Evolutionary conservation across 2,888 invertebrate genomes (phyloP), one percentile per base, ranked within the genome.

Genomic region (Pelosia muscerda): DNA sequence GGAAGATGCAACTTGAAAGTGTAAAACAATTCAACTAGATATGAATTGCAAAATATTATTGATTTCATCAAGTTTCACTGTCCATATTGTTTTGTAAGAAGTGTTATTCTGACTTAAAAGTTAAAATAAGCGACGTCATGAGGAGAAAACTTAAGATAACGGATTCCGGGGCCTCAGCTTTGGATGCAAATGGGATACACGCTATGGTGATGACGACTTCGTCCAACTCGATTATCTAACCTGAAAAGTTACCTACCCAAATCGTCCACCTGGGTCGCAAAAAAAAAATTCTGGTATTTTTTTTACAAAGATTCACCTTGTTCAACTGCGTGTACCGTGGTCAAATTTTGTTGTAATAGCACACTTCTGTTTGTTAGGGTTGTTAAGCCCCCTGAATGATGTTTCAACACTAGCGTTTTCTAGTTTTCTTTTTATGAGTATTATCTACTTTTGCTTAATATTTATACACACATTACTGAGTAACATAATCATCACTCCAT

Each of bases 1-100:
- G 69, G 63, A 66, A 66, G 60, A 53, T 63, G 66, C 59, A 63
- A 57, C 56, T 63, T 63, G n/a, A 49, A 23, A 57, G 58, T 59
- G 67, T 22, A 26, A 53, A 59, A 63, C 15, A 63, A 63, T 59
- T 59, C n/a, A 34, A 57, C 55, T 57, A n/a, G 26, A 56, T n/a
- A 60, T 66, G 42, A 57, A 62, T 38, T 61, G 28, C 28, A 25
- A 64, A 42, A 58, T 34, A 23, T 26, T 38, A 22, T 58, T 58
- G 28, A 58, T 34, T 34, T 3, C 57, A 31, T 31, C n/a, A 2
- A 15, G 0, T 58, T 25, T 56, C 19, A 56, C 19, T n/a, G 9
- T 19, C 19, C 23, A 54, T 25, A 25, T 31, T 31, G 1, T 38
- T 38, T 15, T 38, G 38, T 38, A 15, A 38, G 38, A 38, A 15